These are phyloP conservation scores for Capitulum mitella DNA, from an alignment of 2,888 invertebrate genomes.

Conservation along the genomic window DNA sequence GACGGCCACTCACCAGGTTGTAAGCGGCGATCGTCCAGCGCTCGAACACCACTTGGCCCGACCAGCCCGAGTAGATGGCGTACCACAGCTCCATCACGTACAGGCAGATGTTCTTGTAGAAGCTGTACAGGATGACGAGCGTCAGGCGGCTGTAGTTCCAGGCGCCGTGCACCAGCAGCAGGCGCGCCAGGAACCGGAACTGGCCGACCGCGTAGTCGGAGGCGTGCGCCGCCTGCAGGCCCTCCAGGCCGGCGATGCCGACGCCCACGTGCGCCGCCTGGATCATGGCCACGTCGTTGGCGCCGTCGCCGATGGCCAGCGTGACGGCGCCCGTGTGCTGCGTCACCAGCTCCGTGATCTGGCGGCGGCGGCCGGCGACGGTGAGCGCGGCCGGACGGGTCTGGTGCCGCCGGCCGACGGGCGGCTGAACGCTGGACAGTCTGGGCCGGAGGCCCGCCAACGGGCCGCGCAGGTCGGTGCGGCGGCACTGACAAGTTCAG, in stretches of 20 bases:
- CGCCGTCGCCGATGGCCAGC: slow-evolving; percentile 91
- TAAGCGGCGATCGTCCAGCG: slow-evolving; percentile 96
- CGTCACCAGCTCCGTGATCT: slow-evolving; percentile 38
- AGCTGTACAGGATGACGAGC: slow-evolving; percentile 90
- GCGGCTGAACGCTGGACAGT: too few relatives aligned
- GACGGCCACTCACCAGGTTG: slow-evolving; percentile 64
- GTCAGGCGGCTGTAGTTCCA: slow-evolving; percentile 98
- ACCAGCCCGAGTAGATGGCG: slow-evolving; percentile 96
- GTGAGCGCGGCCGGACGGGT: too few relatives aligned
- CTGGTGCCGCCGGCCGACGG: too few relatives aligned
- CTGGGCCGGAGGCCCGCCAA: too few relatives aligned
- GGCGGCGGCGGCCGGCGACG: too few relatives aligned
- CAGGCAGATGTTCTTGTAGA: slow-evolving; percentile 99
- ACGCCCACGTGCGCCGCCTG: slow-evolving; percentile 96
- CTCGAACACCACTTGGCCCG: slow-evolving; percentile 97
- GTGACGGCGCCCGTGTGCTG: slow-evolving; percentile 75
- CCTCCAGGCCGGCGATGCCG: slow-evolving; percentile 94
- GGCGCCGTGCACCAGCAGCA: slow-evolving; percentile 93
- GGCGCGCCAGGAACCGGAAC: slow-evolving; percentile 84
- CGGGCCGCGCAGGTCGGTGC: too few relatives aligned
- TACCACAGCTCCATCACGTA: slow-evolving; percentile 99
- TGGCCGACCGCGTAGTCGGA: slow-evolving; percentile 98
- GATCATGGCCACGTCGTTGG: slow-evolving; percentile 97
- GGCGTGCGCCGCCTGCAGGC: slow-evolving; percentile 97
- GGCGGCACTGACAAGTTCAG: too few relatives aligned